Evolutionary conservation across 2,113 vertebrate species (phyloP), one percentile per base, ranked within the genome.

Genomic region (Carollia perspicillata): DNA sequence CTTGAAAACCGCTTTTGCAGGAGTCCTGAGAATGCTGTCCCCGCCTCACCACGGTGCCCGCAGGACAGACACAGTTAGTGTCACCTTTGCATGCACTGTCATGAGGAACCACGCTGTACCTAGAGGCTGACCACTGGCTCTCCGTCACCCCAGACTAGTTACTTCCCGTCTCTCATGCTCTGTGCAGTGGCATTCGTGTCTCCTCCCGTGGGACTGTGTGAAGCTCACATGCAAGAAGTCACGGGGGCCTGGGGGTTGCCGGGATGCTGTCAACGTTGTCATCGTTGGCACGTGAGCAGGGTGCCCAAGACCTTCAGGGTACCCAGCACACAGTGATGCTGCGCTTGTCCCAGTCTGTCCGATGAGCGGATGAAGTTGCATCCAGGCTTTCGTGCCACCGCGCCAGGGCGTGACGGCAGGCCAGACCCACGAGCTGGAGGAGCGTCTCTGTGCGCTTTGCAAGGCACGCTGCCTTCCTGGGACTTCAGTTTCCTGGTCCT

Each of bases 271-370:
- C 26, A 4, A 13, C 4, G 2, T 2, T 5, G n/a, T 3, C 2
- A 0, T 16, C 47, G 5, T 13, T 11, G 30, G 30, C 33, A 1
- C 0, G 0, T 8, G 5, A 0, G 0, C 6, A 0, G 69, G 42
- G 13, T 33, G n/a, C 33, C 55, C 28, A 3, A 18, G 53, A 28
- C 22, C 63, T 8, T 5, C 63, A 1, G 53, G 47, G 12, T 1
- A 1, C 5, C 28, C 0, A 0, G 37, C 2, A 2, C 9, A 3
- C 2, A 8, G 69, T 0, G 1, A 28, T 0, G 4, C 18, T 88
- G 2, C 30, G 28, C 72, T 66, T 26, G 37, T 12, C 1, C 5
- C 1, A 0, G 1, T 65, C 9, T 13, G 44, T 37, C 7, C 58
- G 4, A 0, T 3, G 6, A 44, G 5, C 3, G 33, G 42, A 11